These are phyloP conservation scores for Oncopeltus fasciatus DNA, from an alignment of 1,140 invertebrate genomes.

Conservation along the genomic window DNA sequence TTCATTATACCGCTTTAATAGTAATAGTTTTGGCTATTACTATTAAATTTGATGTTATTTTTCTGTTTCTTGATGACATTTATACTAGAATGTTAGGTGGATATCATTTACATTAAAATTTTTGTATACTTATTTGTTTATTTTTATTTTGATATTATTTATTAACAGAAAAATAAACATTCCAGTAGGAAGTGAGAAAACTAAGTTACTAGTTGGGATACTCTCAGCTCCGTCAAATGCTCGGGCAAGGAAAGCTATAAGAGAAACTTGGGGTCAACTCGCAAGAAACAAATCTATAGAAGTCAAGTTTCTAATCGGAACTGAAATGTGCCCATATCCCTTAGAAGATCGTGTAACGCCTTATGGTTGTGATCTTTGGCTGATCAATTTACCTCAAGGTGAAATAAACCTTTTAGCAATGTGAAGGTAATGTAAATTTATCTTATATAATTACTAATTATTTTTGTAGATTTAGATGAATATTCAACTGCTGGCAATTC, in stretches of 20 bases:
- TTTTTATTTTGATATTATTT: background rate
- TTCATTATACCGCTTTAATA: background rate
- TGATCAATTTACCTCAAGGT: background rate
- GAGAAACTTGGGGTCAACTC: slow-evolving; percentile 1
- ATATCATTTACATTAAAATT: background rate
- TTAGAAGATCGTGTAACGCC: background rate
- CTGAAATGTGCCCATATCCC: background rate
- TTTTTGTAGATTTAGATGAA: background rate
- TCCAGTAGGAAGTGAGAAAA: background rate
- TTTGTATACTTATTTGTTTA: background rate
- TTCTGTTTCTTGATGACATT: background rate
- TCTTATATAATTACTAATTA: background rate
- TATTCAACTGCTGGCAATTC: background rate
- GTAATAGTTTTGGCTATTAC: background rate
- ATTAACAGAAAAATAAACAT: too few relatives aligned
- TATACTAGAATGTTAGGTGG: background rate
- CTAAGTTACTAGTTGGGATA: background rate
- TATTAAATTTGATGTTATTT: background rate
- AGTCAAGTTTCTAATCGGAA: background rate
- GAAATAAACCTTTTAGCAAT: background rate
- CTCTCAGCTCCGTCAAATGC: background rate
- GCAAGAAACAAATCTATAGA: background rate
- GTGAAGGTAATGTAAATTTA: background rate
- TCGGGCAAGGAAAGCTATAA: background rate
- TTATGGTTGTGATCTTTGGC: background rate